Evolutionary conservation across 1,140 invertebrate species (phyloP).

Genomic region (Subanguina moxae): DNA sequence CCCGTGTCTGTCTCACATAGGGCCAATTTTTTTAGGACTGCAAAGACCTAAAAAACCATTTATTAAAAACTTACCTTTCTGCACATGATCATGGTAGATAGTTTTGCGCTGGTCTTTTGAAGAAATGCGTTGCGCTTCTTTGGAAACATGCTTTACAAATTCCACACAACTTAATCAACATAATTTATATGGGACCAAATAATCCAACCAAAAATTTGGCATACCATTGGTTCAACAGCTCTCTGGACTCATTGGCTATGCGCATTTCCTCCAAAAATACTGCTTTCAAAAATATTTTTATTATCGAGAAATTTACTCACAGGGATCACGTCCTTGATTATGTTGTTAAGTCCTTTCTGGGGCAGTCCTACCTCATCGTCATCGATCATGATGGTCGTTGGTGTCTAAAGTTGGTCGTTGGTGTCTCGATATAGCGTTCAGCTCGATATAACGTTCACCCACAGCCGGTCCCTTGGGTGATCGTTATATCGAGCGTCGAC

Average conservation of each 20-base stretch:
- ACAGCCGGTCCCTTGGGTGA: too few species aligned
- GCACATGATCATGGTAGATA: conserved; percentile 59
- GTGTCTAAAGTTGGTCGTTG: too few species aligned
- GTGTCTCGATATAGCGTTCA: too few species aligned
- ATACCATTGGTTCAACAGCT: conserved; percentile 51
- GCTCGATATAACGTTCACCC: too few species aligned
- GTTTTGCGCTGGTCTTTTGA: conserved; percentile 56
- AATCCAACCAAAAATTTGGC: too few species aligned
- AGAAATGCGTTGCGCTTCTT: conserved; percentile 56
- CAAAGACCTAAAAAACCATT: too few species aligned
- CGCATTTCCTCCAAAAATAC: conserved; percentile 35
- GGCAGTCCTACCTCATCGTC: conserved; percentile 59
- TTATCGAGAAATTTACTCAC: too few species aligned
- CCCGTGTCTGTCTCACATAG: too few species aligned
- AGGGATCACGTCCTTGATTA: conserved; percentile 56
- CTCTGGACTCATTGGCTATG: conserved; percentile 57
- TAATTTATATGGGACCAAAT: not conserved
- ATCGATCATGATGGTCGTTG: conserved; percentile 53
- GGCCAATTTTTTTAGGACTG: too few species aligned
- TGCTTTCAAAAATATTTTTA: too few species aligned
- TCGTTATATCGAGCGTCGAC: too few species aligned
- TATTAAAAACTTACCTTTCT: conserved; percentile 42
- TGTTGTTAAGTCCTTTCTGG: conserved; percentile 58
- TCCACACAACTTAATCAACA: conserved; percentile 45
- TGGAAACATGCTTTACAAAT: conserved; percentile 52